Evolutionary conservation across 2,113 vertebrate species (phyloP), one percentile per base, ranked within the genome.

Genomic region (Corapipo altera): DNA sequence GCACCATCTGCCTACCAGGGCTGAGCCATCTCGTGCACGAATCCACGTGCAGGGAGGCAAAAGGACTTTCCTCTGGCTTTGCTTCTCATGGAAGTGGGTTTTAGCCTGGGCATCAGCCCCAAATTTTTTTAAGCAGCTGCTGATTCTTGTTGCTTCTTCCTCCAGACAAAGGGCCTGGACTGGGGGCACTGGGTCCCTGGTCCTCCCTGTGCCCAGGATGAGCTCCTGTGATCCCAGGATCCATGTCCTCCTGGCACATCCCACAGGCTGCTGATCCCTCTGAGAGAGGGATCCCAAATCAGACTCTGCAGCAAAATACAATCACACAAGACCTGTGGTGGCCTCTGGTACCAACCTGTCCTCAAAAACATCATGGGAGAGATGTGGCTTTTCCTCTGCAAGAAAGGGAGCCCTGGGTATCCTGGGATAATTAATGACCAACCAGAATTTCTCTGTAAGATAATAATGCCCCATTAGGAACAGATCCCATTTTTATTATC

Each of bases 1-100:
- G 72, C 30, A 55, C 75, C 65, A 57, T 30, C 67, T 69, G 73
- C 67, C 78, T 15, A 5, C 51, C 44, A 6, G 1, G 2, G 44
- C 26, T 11, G 44, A 85, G 20, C 44, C 79, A 26, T 5, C 62
- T 71, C 8, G 0, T 10, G n/a, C 51, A 15, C 3, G 2, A 55
- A 46, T 51, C 62, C 54, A 15, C 1, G 7, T 4, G 41, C 24
- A 7, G 39, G 17, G 22, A 62, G 23, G 61, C 55, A 46, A 46
- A 73, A 27, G 30, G 61, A 37, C 39, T 32, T 83, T 37, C 43
- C 44, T 27, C 27, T 7, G 27, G 26, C 37, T 30, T 19, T 3
- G 0, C 15, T 87, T 28, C 12, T 41, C 4, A 0, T 7, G 41
- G 48, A 49, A 77, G 6, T 0, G 1, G 44, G 5, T 6, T 67